Evolutionary conservation across 2,113 vertebrate genomes (phyloP), one percentile per base, ranked within the genome.

Genomic region (Dermatemys mawii): DNA sequence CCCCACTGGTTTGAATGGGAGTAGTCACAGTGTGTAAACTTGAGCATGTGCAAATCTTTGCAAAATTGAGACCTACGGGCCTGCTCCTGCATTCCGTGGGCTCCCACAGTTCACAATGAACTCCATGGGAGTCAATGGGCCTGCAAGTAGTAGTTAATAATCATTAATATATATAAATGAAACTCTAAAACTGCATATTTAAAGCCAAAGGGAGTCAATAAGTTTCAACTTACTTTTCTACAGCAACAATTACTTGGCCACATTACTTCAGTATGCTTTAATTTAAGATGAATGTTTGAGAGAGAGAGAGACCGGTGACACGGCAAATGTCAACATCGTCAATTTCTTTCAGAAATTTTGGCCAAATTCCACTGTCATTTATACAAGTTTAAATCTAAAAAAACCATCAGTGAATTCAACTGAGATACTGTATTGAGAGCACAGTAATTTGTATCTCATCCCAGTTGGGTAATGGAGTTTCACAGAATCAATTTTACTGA

Each of bases 121-220:
- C 12, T 32, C 79, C 79, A 54, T 17, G 26, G 54, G 19, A 93
- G 1, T 1, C 1, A 84, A 57, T 19, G 13, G 1, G 0, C 63
- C 14, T 2, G 35, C n/a, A 76, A 80, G 19, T 32, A 67, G 81
- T 26, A 81, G 63, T 54, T 1, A 78, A 29, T 3, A 44, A 2
- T 60, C 14, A 53, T 82, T 93, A 76, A n/a, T n/a, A n/a, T n/a
- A n/a, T n/a, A n/a, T 46, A 57, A 90, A 50, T 21, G n/a, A 22
- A 63, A 57, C 13, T 67, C 9, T 70, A 38, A 38, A 73, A n/a
- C 4, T 83, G 55, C 5, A 84, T 81, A 89, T 4, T 5, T 2
- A 90, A 93, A 78, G 41, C 46, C 1, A 88, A 93, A 88, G 84
- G 1, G 90, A 49, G 2, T 17, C 91, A 38, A 41, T 27, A 90